These are phyloP conservation scores for Ridgeia piscesae DNA, from an alignment of 1,140 invertebrate species.

Conservation along the genomic window DNA sequence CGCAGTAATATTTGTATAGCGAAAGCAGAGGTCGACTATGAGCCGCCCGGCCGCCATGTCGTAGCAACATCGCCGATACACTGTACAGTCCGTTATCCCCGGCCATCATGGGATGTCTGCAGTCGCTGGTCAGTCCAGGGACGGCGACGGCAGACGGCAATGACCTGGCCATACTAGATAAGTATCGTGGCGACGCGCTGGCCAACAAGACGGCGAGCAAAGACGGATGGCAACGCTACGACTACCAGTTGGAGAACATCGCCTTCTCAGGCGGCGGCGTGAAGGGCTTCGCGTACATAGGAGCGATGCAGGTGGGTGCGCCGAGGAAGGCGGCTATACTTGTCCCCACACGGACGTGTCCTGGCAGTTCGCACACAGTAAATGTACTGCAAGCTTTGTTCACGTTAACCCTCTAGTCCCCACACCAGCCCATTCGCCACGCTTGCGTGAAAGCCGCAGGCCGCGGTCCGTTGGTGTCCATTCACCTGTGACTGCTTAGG, in stretches of 20 bases:
- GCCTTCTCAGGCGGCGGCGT: slow-evolving; percentile 29
- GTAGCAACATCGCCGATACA: neutral
- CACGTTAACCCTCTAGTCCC: neutral
- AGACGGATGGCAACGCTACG: neutral
- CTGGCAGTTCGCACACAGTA: neutral
- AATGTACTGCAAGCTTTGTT: neutral
- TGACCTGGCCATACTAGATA: neutral
- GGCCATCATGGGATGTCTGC: neutral
- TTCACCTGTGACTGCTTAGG: neutral
- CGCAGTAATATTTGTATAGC: neutral
- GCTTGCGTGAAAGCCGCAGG: neutral
- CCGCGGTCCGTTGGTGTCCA: neutral
- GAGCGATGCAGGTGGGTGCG: slow-evolving; percentile 24
- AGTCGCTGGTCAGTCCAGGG: neutral
- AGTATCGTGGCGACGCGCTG: neutral
- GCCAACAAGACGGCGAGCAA: neutral
- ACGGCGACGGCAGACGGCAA: neutral
- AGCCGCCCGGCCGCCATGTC: neutral
- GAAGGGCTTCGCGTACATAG: slow-evolving; percentile 30
- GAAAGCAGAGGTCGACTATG: neutral
- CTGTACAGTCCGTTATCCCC: neutral
- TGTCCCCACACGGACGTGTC: neutral
- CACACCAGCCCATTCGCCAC: neutral
- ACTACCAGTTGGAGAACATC: slow-evolving; percentile 30
- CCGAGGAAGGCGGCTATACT: neutral